Evolutionary conservation across 2,797 vertebrate genomes (phyloP).

Genomic region (Anguilla obscura): DNA sequence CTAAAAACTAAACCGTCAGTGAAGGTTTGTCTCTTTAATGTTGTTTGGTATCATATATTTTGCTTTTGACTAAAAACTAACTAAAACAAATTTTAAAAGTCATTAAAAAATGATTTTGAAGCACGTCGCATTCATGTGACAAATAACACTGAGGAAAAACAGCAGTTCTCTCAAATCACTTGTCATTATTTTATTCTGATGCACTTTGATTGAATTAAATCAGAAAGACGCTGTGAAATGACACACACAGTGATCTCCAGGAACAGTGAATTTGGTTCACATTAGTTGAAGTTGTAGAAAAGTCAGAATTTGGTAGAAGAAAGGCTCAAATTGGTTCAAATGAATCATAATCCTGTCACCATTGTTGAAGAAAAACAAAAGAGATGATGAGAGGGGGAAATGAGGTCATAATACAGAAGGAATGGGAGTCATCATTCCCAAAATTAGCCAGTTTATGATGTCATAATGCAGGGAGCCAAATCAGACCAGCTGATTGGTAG

Average conservation of each 20-base stretch:
- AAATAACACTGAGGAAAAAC: not conserved
- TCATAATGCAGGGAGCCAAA: not conserved
- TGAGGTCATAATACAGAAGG: not conserved
- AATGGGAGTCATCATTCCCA: not conserved
- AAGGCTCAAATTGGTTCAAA: not conserved
- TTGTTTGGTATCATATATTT: not conserved
- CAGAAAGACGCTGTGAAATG: not conserved
- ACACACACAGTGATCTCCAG: not conserved
- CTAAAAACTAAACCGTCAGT: no score
- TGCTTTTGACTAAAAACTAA: no score
- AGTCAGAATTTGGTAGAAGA: not conserved
- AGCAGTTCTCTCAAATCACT: not conserved
- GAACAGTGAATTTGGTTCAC: not conserved
- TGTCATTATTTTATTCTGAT: constrained; percentile 6
- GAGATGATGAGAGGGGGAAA: not conserved
- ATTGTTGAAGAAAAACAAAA: not conserved
- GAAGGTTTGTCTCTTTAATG: not conserved
- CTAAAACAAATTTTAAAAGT: no score
- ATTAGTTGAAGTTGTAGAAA: not conserved
- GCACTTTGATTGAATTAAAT: constrained; percentile 12
- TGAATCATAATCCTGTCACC: not conserved
- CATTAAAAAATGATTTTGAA: not conserved
- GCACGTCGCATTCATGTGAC: not conserved
- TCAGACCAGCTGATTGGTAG: constrained; percentile 14
- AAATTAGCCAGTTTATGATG: not conserved